Evolutionary conservation across 2,888 invertebrate species (phyloP), one percentile per base, ranked within the genome.

Genomic region (Sturmia bella): DNA sequence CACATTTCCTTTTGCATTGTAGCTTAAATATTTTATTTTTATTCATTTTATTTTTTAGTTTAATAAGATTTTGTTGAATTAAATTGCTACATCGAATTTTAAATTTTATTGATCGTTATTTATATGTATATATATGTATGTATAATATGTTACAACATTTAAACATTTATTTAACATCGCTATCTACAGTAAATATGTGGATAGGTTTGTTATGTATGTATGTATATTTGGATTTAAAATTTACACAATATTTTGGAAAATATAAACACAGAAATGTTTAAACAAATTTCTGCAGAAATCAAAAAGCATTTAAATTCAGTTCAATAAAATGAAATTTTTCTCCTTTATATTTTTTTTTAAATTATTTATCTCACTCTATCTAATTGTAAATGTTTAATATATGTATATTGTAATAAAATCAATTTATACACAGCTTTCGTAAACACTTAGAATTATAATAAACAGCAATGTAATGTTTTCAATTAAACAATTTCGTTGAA

Each of bases 81-180:
- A 63, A 32, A 43, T 43, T 52, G 39, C 43, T 56, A 57, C 61
- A 69, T 52, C 39, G 11, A 63, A 73, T 81, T 69, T 50, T 13
- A 61, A 41, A 50, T 50, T 12, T 21, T 48, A n/a, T 24, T 17
- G 43, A 15, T 50, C n/a, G n/a, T 61, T 24, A 1, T 21, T 19
- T 69, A 63, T 45, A 69, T n/a, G n/a, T n/a, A n/a, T n/a, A n/a
- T n/a, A n/a, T n/a, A n/a, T n/a, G n/a, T n/a, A n/a, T n/a, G n/a
- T 69, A 70, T 72, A 66, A 63, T 70, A 32, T 6, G 6, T 43
- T 69, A 80, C 68, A 83, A 83, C 80, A 68, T 54, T 78, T 69
- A 82, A 82, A 82, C 81, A 82, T 82, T 82, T 82, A 82, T 69
- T 80, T 39, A 75, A 78, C 54, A 72, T 56, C 39, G 61, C 72